Percentiles rank a stretch among this genome's conserved stretches.
These are phyloP conservation scores for Ormyrus rosae DNA, from an alignment of 2,888 invertebrate genomes.

Conservation along the genomic window DNA sequence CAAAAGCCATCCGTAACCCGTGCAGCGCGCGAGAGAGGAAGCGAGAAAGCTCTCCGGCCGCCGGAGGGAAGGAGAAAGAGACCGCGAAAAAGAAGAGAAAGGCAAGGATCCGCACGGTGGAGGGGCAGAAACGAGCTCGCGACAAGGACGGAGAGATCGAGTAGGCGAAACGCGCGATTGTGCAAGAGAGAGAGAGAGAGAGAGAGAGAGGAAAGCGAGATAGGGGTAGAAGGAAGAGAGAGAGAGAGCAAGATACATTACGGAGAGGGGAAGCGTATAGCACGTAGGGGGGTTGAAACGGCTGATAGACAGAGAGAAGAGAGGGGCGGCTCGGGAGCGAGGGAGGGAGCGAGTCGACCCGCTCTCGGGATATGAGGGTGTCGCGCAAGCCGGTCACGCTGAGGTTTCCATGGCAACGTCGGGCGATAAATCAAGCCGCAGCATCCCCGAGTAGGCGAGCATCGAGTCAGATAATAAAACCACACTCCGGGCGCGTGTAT, in stretches of 20 bases:
- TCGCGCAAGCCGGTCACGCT: constrained; percentile 75
- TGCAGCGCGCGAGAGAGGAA: constrained; percentile 17
- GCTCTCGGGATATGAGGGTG: constrained; percentile 72
- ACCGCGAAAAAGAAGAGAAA: constrained; percentile 46
- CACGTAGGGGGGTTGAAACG: constrained; percentile 38
- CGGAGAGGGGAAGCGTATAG: not conserved
- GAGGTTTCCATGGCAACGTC: constrained; percentile 74
- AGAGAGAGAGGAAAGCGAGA: constrained; percentile 1
- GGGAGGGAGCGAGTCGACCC: constrained; percentile 63
- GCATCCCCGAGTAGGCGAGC: constrained; percentile 59
- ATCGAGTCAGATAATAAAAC: constrained; percentile 59
- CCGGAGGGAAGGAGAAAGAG: constrained; percentile 27
- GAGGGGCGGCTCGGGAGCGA: not conserved
- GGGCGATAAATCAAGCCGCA: constrained; percentile 74
- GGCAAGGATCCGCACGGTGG: constrained; percentile 48
- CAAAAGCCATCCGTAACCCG: constrained; percentile 41
- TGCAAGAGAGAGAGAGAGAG: constrained; percentile 45
- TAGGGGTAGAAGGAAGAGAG: constrained; percentile 9
- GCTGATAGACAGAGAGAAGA: constrained; percentile 30
- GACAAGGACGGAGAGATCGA: constrained; percentile 47
- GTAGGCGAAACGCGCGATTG: constrained; percentile 51
- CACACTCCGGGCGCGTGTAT: constrained; percentile 57
- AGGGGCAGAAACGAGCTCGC: constrained; percentile 42
- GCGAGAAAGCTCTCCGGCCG: constrained; percentile 2
- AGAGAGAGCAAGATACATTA: too few species aligned